Evolutionary conservation across 2,888 invertebrate species (phyloP), one percentile per base, ranked within the genome.

Genomic region (Diplolepis rosae): DNA sequence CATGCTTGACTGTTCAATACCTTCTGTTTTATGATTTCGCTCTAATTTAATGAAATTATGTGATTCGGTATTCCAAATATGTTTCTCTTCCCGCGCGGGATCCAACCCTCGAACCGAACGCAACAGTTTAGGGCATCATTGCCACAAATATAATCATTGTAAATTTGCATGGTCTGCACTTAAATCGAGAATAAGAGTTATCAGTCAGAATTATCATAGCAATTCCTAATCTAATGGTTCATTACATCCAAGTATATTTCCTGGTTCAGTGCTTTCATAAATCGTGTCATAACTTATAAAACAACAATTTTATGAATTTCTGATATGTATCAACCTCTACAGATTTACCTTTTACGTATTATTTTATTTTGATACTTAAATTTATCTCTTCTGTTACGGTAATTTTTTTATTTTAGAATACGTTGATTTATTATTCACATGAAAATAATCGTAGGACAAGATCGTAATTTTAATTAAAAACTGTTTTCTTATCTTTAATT

Each of bases 141-240:
- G 70, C 76, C 70, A 71, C 74, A 69, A 80, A 78, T n/a, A n/a
- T 80, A 77, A 80, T 76, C 78, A 74, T 73, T 73, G 73, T 74
- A 71, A 78, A 80, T 73, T 74, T 75, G 72, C 67, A 61, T n/a
- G 56, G 18, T 18, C 6, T 4, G 7, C 24, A 54, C 66, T 74
- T 65, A 42, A 69, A 74, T 75, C 66, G 71, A 72, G 66, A 70
- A 69, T 56, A 13, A 61, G 35, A 22, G 56, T 35, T 61, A 61
- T 35, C 39, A 32, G 56, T 39, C 56, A 39, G 35, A 61, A 61
- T 61, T 61, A 61, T 35, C 56, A n/a, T 39, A 61, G 35, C 24
- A 39, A 35, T 61, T 24, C 35, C 24, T 61, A 13, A 22, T 22
- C 22, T 24, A 61, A 61, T 61, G 56, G 56, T 13, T 35, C 35